These are phyloP conservation scores for Vidua macroura DNA, from an alignment of 2,113 vertebrate genomes.

Conservation along the genomic window DNA sequence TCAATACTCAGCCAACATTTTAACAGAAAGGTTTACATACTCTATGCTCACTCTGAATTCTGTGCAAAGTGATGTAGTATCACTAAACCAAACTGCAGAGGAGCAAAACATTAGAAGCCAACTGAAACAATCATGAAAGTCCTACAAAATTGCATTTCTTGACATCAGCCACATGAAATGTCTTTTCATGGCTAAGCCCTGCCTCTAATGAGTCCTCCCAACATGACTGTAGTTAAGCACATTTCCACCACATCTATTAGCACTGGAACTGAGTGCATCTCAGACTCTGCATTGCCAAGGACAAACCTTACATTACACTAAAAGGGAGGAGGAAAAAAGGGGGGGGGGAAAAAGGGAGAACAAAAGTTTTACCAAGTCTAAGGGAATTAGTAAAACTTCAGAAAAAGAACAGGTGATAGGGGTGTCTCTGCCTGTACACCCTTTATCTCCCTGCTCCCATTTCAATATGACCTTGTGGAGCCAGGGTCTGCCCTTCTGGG, in stretches of 20 bases:
- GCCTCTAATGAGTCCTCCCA: background rate
- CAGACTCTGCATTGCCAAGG: background rate
- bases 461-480: background rate
- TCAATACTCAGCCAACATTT: background rate
- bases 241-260: background rate
- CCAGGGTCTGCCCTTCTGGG: background rate
- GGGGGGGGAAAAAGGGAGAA: no score
- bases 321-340: accelerated
- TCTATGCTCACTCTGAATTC: background rate
- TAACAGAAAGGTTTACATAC: background rate
- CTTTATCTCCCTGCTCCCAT: background rate
- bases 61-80: background rate
- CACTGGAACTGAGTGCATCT: background rate
- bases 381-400: background rate
- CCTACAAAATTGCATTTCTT: background rate
- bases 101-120: background rate
- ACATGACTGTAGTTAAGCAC: background rate
- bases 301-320: background rate
- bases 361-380: background rate
- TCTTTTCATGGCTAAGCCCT: background rate
- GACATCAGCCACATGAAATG: background rate
- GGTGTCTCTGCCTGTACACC: background rate
- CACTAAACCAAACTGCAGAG: background rate
- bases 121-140: background rate
- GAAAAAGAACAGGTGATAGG: background rate